A percentile compares a stretch with the other conserved stretches of the same genome.
These are phyloP conservation scores for Ceyx melanurus DNA, from an alignment of 2,113 vertebrate genomes.

Conservation along the genomic window DNA sequence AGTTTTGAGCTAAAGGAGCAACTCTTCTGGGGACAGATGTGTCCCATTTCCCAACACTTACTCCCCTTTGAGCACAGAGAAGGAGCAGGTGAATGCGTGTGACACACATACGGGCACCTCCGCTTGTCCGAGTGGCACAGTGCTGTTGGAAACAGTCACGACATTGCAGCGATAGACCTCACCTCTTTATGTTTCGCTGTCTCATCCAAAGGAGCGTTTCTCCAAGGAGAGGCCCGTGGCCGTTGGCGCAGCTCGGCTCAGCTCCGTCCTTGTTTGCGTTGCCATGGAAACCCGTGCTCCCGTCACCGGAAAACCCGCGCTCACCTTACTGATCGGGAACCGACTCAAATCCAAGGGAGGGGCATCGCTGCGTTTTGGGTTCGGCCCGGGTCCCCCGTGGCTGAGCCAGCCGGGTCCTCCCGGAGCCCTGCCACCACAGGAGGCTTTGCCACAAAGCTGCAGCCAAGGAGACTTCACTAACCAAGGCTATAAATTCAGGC, in stretches of 20 bases:
- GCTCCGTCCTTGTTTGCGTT: not conserved
- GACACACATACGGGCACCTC: not conserved
- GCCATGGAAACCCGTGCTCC: not conserved
- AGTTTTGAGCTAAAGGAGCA: not conserved
- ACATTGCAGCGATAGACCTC: not conserved
- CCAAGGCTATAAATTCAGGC: constrained; percentile 35
- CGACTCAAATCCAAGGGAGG: not conserved
- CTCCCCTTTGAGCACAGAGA: rapidly evolving
- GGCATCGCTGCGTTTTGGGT: rapidly evolving
- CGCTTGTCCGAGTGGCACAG: rapidly evolving
- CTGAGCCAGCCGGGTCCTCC: not conserved
- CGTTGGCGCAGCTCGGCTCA: not conserved
- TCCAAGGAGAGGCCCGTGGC: rapidly evolving
- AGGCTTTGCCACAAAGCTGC: not conserved
- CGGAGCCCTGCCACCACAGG: rapidly evolving
- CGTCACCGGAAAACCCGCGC: not conserved
- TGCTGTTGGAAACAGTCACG: not conserved
- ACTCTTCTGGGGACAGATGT: not conserved
- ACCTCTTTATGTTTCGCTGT: not conserved
- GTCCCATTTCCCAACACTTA: not conserved
- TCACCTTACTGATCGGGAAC: not conserved
- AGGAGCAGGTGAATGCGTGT: rapidly evolving
- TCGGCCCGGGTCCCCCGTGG: not conserved
- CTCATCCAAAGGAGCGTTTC: not conserved
- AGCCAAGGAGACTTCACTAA: constrained; percentile 45